Evolutionary conservation across 1,140 invertebrate species (phyloP).

Genomic region (Teleopsis dalmanni): DNA sequence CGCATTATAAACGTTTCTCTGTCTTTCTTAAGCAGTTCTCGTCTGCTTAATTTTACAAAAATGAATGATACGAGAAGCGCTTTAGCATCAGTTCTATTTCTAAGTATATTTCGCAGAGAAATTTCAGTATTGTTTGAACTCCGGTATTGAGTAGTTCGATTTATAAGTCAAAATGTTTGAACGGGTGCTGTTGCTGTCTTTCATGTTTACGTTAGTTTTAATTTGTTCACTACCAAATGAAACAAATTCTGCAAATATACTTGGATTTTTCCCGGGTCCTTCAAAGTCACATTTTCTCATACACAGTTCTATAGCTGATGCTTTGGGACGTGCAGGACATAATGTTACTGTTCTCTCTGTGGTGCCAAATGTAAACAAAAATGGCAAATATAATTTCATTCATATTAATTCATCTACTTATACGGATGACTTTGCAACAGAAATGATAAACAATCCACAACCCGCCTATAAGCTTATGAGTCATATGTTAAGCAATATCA

Average conservation of each 20-base stretch:
- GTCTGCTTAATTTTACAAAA: no score
- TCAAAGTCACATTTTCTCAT: constrained; percentile 23
- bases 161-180: no score
- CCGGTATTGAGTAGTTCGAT: no score
- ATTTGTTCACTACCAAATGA: no score
- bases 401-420: background rate
- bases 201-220: no score
- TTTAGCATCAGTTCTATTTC: no score
- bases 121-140: no score
- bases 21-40: no score
- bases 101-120: no score
- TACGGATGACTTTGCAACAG: background rate
- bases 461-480: background rate
- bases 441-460: background rate
- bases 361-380: constrained; percentile 1
- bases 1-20: no score
- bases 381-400: constrained; percentile 2
- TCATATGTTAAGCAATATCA: background rate
- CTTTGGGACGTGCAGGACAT: constrained; percentile 21
- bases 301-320: constrained; percentile 16
- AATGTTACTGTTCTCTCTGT: constrained; percentile 23
- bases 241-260: constrained; percentile 15
- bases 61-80: no score
- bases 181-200: no score
- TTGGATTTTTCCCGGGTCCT: constrained; percentile 20